phyloP scores from a whole-genome alignment of 2,113 vertebrate genomes.

The Rhynchopsitta pachyrhyncha region DNA sequence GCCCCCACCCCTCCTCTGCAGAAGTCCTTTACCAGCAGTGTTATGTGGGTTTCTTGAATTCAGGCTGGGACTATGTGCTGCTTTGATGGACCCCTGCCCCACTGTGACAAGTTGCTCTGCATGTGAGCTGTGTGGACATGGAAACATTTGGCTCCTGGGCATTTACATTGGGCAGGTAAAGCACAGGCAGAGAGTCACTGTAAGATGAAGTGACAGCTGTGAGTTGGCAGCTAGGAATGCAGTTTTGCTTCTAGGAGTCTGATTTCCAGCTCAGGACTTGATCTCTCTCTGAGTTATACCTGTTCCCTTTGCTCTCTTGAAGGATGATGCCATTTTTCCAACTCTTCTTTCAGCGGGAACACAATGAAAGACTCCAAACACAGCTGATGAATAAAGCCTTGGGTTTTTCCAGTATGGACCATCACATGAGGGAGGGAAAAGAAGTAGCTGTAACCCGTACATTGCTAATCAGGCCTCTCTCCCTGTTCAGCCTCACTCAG shows the following conservation, averaged over 20 bases:
- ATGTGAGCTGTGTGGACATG: not conserved
- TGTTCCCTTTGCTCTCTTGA: not conserved
- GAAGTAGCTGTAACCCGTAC: not conserved
- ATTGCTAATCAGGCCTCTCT: not conserved
- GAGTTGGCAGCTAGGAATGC: not conserved
- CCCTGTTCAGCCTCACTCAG: not conserved
- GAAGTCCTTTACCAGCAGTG: not conserved
- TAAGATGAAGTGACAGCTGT: not conserved
- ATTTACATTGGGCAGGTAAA: not conserved
- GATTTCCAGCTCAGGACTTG: not conserved
- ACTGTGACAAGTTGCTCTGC: rapidly evolving
- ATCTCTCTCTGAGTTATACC: not conserved
- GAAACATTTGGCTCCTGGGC: rapidly evolving
- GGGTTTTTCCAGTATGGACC: not conserved
- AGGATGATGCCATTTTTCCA: not conserved
- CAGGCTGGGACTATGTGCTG: rapidly evolving
- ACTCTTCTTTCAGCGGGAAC: not conserved
- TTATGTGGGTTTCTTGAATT: not conserved
- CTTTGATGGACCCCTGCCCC: not conserved
- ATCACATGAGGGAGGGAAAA: not conserved
- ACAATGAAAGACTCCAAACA: not conserved
- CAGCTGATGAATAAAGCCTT: not conserved
- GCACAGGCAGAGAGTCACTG: not conserved
- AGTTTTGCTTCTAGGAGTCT: not conserved
- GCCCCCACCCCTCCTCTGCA: not conserved